Base-by-base conservation (phyloP, 2,888 invertebrate species). In the Cecidostiba fungosa region DNA sequence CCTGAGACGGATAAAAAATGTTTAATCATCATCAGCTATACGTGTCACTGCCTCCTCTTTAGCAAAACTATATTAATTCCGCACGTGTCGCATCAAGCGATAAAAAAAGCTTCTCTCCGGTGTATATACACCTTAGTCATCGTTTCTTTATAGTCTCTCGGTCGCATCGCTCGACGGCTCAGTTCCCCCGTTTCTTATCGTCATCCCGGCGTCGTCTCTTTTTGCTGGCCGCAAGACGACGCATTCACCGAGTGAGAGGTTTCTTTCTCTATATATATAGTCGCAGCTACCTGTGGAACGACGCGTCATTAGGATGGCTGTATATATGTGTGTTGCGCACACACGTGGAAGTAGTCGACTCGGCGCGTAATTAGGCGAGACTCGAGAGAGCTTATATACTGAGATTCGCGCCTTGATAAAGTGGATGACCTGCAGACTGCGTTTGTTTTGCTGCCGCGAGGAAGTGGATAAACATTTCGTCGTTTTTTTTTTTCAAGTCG, bases 301-400 rank as follows among this genome's bases (percentile, higher is more conserved):
- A 23, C 29, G 80, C 73, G 36, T 73, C 73, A 59, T 80, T 73
- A 80, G 39, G 59, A 72, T 23, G n/a, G n/a, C n/a, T 8, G 69
- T 14, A 5, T 14, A 8, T 19, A n/a, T 16, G 10, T 43, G 23
- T 39, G 19, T 23, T 1, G 8, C 5, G 77, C 32, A 16, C 36
- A 23, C 14, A 43, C 47, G 32, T 36, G 26, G n/a, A 29, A 23
- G 47, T 10, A 14, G 23, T 14, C 36, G 36, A 39, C 14, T n/a
- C 70, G 39, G 54, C 19, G 26, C 26, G 62, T 54, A 59, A 81
- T 73, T 81, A 73, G 73, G 43, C 43, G 12, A 32, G 8, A 78
- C 39, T 62, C 66, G 66, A 26, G 66, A 12, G 50, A 50, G 50
- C 16, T 50, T 50, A n/a, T n/a, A n/a, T n/a, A 5, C 10, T 1